Base-by-base conservation (phyloP, 2,888 invertebrate genomes). In the Coenonympha glycerion region DNA sequence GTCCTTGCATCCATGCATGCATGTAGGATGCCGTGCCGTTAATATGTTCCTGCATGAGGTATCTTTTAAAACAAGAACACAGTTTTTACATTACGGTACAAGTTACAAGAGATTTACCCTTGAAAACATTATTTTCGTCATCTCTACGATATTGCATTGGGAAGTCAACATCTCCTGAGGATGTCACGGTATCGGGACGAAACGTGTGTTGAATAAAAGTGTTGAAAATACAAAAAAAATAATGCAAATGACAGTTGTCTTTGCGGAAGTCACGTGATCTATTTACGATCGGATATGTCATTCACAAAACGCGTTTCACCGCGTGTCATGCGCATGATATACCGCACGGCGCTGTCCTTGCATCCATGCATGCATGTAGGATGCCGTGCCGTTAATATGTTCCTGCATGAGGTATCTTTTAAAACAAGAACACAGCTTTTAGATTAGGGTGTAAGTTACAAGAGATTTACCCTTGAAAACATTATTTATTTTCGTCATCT, bases 31-130 rank as follows among this genome's bases (percentile, higher is more conserved):
- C 61, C 56, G 58, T 39, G 59, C 57, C 54, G 59, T 63, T 68
- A 65, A 68, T 68, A 66, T 61, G 64, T 66, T 63, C 59, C 58
- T 63, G 62, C 65, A 59, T 64, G 64, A 64, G 64, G 67, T 65
- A 66, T 65, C 48, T 60, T 57, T 59, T 60, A 59, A 62, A 65
- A 65, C 60, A 63, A 61, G 60, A 62, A 58, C 64, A 57, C 57
- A 60, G 57, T 59, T 59, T 61, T 60, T 39, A 15, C 41, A 28
- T 16, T 50, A 11, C 60, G 61, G 60, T 57, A 0, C 48, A 64
- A 62, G 42, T 47, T 6, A 40, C 6, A 13, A 15, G 56, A 37
- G 30, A 19, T 11, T 11, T 3, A 13, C 1, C 5, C 2, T n/a
- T n/a, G n/a, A n/a, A n/a, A n/a, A n/a, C n/a, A n/a, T n/a, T n/a